Conservation (phyloP, 2,888 invertebrate genomes). For the Lacanobia oleracea region DNA sequence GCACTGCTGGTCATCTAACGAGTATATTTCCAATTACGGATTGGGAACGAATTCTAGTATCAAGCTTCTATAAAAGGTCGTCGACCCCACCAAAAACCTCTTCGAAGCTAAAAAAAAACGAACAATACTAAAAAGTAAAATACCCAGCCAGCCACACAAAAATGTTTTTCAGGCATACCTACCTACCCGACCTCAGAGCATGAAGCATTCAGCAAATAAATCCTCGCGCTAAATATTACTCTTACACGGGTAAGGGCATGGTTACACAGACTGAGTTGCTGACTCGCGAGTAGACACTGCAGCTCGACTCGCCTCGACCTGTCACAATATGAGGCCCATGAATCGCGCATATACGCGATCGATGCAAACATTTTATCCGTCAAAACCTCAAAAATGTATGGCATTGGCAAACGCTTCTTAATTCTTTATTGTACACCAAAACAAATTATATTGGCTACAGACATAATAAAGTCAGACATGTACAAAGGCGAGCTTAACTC, state of each 20-base stretch:
- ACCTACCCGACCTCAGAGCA: constrained; percentile 14
- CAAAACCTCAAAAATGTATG: no score
- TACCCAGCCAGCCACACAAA: constrained; percentile 19
- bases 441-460: no score
- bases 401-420: no score
- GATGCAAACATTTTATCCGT: no score
- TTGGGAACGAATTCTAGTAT: no score
- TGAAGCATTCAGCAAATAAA: constrained; percentile 48
- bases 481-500: no score
- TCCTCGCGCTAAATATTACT: constrained; percentile 45
- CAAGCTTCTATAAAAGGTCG: not conserved
- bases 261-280: not conserved
- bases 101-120: not conserved
- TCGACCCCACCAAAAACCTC: not conserved
- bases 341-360: no score
- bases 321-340: not conserved
- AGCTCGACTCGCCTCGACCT: not conserved
- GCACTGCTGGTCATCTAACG: no score
- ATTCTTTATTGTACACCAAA: no score
- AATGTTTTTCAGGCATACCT: constrained; percentile 33
- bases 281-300: not conserved
- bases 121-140: constrained; percentile 26
- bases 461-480: no score
- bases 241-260: constrained; percentile 4
- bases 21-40: no score